Evolutionary conservation across 2,888 invertebrate species (phyloP), one percentile per base, ranked within the genome.

Genomic region (Holacanthella duospinosa): DNA sequence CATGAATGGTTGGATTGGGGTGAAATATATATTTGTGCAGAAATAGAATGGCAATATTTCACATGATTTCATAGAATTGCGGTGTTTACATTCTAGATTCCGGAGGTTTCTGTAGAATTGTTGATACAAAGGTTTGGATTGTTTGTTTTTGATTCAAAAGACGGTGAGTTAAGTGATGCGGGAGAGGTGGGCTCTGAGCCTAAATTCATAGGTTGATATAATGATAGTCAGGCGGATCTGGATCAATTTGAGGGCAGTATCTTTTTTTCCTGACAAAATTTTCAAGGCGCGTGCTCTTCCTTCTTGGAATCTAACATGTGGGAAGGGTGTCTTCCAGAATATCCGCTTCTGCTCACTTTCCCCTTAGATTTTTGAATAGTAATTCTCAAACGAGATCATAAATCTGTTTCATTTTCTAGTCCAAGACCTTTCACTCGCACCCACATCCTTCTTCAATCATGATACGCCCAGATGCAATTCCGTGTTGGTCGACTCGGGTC

Each of bases 201-300:
- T 36, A 16, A 36, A 12, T 12, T 36, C 16, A 36, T 36, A n/a
- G n/a, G n/a, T n/a, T 36, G 16, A 12, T 36, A 36, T 36, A 12
- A 36, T 36, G 16, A 36, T 6, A 36, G 9, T 6, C 9, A 36
- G 58, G 62, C 55, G 59, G 65, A 65, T 65, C 63, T 61, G 66
- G 66, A 70, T 70, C 70, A 68, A 68, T 68, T 66, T 65, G 64
- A 64, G 67, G 70, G 68, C 66, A 67, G 66, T 65, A 66, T 62
- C 58, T 59, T 63, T 68, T 6, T 36, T 16, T 36, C 36, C 53
- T 58, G 55, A 63, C n/a, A n/a, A n/a, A n/a, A n/a, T n/a, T n/a
- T n/a, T n/a, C n/a, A n/a, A 63, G 65, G 70, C 70, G 70, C 70
- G 70, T 68, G 70, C 68, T 68, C 66, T 58, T 28, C 19, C 44